These are phyloP conservation scores for Linnaemya tessellans DNA, from an alignment of 2,888 invertebrate genomes.

Conservation along the genomic window DNA sequence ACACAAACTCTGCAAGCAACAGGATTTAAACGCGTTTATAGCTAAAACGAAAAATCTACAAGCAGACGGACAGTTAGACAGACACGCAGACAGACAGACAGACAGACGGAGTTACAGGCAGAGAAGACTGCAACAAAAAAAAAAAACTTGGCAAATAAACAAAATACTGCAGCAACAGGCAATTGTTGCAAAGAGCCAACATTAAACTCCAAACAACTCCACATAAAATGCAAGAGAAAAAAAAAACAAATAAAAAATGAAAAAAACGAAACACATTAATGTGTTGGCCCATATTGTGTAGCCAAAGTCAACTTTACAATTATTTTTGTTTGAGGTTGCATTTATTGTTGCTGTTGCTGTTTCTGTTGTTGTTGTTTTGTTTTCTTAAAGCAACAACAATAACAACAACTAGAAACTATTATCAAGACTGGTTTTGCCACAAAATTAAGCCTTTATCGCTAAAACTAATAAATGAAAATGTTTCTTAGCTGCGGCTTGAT, in stretches of 20 bases:
- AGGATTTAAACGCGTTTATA: slow-evolving; percentile 72
- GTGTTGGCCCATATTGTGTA: slow-evolving; percentile 71
- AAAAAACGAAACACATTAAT: slow-evolving; percentile 49
- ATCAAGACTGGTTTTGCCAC: slow-evolving; percentile 69
- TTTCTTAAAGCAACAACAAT: slow-evolving; percentile 9
- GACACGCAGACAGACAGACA: background rate
- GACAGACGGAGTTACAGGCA: slow-evolving; percentile 8
- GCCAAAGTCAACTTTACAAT: slow-evolving; percentile 71
- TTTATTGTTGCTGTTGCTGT: slow-evolving; percentile 8
- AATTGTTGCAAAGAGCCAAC: slow-evolving; percentile 55
- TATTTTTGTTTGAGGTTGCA: slow-evolving; percentile 60
- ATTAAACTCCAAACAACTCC: slow-evolving; percentile 44
- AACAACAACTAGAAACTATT: slow-evolving; percentile 27
- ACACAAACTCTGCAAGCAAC: slow-evolving; percentile 55
- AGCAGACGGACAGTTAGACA: slow-evolving; percentile 35
- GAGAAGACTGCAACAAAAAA: slow-evolving; percentile 28
- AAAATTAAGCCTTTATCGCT: slow-evolving; percentile 68
- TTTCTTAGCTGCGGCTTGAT: slow-evolving; percentile 57
- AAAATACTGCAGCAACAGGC: slow-evolving; percentile 68
- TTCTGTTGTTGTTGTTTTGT: slow-evolving; percentile 22
- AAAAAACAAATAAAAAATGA: too few species aligned
- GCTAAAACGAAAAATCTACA: slow-evolving; percentile 36
- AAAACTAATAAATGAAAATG: slow-evolving; percentile 65
- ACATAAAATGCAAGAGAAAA: slow-evolving; percentile 1
- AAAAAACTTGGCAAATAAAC: slow-evolving; percentile 62